Evolutionary conservation across 2,797 vertebrate species (phyloP).

Genomic region (Melanotaenia trifasciata): DNA sequence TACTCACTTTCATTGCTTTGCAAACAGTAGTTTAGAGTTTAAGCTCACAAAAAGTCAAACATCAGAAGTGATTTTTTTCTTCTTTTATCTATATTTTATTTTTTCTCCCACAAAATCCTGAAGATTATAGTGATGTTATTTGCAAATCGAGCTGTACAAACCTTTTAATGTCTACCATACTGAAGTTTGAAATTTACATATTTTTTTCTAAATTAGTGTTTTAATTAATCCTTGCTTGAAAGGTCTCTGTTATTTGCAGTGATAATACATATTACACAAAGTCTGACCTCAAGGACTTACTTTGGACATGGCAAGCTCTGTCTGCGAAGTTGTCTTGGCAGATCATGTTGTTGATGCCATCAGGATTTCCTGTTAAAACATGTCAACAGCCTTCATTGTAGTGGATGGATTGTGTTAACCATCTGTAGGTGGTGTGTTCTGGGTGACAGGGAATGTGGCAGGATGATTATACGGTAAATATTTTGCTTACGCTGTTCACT

Average conservation of each 20-base stretch:
- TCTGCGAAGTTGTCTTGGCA: conserved; percentile 6
- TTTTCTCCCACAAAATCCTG: no score
- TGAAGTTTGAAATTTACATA: no score
- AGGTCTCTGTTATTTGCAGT: neutral
- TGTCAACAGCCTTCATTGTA: neutral
- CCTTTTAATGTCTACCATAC: no score
- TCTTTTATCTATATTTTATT: no score
- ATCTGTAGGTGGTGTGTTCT: conserved; percentile 3
- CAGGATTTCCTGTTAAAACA: conserved; percentile 8
- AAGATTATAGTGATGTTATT: no score
- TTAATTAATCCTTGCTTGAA: no score
- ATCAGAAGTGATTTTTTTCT: no score
- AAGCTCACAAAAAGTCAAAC: no score
- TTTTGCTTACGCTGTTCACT: conserved; percentile 20
- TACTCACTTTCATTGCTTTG: no score
- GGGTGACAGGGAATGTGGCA: neutral
- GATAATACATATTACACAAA: conserved; percentile 4
- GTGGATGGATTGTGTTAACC: conserved; percentile 8
- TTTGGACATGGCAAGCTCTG: neutral
- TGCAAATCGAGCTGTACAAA: no score
- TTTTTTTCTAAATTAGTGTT: no score
- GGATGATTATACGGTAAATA: conserved; percentile 10
- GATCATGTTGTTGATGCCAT: conserved; percentile 7
- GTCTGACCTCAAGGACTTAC: conserved; percentile 1
- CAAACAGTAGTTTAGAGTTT: no score